phyloP scores from a whole-genome alignment of 2,797 vertebrate genomes.

The Gymnoscopelus braueri region DNA sequence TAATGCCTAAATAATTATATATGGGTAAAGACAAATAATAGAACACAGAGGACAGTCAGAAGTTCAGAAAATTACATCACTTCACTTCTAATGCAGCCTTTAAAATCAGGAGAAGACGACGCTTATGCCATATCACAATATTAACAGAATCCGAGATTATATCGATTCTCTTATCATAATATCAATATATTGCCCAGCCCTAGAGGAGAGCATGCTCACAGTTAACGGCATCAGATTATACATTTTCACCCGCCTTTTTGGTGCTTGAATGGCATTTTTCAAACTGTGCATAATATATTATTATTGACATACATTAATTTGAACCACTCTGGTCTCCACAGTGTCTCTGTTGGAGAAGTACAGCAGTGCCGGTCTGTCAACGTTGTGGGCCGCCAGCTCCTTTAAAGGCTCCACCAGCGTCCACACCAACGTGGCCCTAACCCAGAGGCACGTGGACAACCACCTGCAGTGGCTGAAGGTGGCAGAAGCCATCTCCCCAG shows the following conservation, averaged over 20 bases:
- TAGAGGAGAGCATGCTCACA: too few relatives aligned
- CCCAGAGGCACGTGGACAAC: slow-evolving; percentile 91
- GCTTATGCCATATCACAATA: too few relatives aligned
- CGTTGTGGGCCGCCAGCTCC: slow-evolving; percentile 93
- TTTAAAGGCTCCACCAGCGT: slow-evolving; percentile 94
- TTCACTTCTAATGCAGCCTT: too few relatives aligned
- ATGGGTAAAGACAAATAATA: too few relatives aligned
- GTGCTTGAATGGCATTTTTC: not conserved
- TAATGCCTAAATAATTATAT: too few relatives aligned
- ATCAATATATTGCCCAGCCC: too few relatives aligned
- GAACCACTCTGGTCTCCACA: slow-evolving; percentile 53
- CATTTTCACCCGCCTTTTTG: not conserved
- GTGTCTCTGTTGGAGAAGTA: slow-evolving; percentile 90
- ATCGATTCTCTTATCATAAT: too few relatives aligned
- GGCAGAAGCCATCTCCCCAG: slow-evolving; percentile 69
- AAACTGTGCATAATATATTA: not conserved
- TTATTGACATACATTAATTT: not conserved
- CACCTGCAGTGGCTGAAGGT: slow-evolving; percentile 91
- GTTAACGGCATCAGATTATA: too few relatives aligned
- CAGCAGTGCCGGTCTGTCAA: slow-evolving; percentile 81
- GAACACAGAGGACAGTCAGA: too few relatives aligned
- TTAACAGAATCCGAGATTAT: too few relatives aligned
- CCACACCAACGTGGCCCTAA: slow-evolving; percentile 84
- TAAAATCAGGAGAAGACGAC: too few relatives aligned
- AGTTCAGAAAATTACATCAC: too few relatives aligned